Evolutionary conservation across 2,113 vertebrate species (phyloP).

Genomic region (Phoenicopterus ruber): DNA sequence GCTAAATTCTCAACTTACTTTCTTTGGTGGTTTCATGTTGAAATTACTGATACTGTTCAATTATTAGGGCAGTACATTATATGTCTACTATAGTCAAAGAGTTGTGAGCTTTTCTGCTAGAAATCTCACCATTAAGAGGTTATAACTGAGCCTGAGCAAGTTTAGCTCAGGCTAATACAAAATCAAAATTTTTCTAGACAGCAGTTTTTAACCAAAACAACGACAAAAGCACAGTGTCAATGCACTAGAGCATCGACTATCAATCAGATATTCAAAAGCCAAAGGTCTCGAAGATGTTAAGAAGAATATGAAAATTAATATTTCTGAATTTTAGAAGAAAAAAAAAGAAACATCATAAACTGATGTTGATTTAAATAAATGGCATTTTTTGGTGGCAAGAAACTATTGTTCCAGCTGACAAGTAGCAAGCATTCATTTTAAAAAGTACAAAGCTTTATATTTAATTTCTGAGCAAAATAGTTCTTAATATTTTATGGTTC

Average conservation of each 20-base stretch:
- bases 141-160: neutral
- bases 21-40: neutral
- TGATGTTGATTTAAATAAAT: neutral
- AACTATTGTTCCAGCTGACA: neutral
- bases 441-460: neutral
- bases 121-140: neutral
- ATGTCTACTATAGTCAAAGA: neutral
- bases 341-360: neutral
- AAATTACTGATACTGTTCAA: slow-evolving; percentile 44
- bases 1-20: slow-evolving; percentile 35
- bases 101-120: neutral
- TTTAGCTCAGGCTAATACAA: neutral
- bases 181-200: neutral
- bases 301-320: neutral
- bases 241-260: neutral
- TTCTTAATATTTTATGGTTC: neutral
- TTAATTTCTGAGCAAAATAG: neutral
- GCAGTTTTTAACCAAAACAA: neutral
- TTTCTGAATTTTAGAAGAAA: neutral
- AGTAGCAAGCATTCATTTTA: neutral
- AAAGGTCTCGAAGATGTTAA: neutral
- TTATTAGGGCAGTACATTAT: neutral
- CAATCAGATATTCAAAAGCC: neutral
- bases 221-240: neutral
- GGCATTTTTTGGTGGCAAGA: neutral